Evolutionary conservation across 2,113 vertebrate species (phyloP), one percentile per base, ranked within the genome.

Genomic region (Thalassarche chlororhynchos): DNA sequence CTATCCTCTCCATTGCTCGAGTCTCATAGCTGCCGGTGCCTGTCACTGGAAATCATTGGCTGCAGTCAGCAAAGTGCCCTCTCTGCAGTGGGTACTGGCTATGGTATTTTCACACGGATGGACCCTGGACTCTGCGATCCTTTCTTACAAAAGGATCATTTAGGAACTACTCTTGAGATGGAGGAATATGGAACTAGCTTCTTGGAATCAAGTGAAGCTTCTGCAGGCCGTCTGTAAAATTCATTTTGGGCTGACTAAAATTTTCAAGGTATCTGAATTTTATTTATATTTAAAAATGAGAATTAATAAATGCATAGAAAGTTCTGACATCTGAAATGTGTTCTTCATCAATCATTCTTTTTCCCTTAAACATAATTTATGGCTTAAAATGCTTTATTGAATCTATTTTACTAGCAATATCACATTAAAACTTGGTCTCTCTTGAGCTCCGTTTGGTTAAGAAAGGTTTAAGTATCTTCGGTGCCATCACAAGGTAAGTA

Each of bases 401-500:
- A 46, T 97, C 96, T 90, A 76, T 93, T 97, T 98, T 79, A 94
- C 93, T 98, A 84, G 91, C 91, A 90, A 36, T 95, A 81, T 95
- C 88, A 19, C 91, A 82, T 93, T 91, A 94, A 96, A 96, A 94
- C 91, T 80, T 87, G 93, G 83, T 97, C 96, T 97, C 47, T 97
- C 79, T 97, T 96, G 91, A 98, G 92, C 95, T 98, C 95, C 86
- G 64, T 98, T 97, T 96, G 96, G 93, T 98, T 97, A 92, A 95
- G 94, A 94, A 96, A 97, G 90, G 49, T 94, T 98, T 97, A 94
- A 97, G 94, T 95, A 62, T 97, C 98, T 96, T 86, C 98, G 87
- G 86, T 97, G 96, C 96, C 98, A 96, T 93, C 97, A 29, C 96
- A 98, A 99, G 98, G 98, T 99, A 98, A 99, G 98, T 99, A 99